Evolutionary conservation across 2,113 vertebrate genomes (phyloP).

Genomic region (Podocnemis expansa): DNA sequence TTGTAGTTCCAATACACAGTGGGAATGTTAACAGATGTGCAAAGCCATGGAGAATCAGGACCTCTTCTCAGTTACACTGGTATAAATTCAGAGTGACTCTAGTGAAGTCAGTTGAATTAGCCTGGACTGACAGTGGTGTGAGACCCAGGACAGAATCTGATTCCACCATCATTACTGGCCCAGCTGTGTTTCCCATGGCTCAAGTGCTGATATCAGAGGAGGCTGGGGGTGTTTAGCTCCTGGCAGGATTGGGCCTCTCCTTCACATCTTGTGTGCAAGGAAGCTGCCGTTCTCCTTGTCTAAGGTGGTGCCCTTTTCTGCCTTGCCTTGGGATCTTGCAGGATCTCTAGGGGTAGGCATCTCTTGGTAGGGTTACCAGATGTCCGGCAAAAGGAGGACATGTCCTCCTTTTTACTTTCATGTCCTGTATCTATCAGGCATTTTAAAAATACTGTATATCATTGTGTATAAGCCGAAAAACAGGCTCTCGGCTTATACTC

Average conservation of each 20-base stretch:
- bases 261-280: not conserved
- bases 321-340: too few species aligned
- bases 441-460: too few species aligned
- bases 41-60: not conserved
- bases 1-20: not conserved
- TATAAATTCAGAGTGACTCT: not conserved
- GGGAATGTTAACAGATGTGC: not conserved
- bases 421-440: too few species aligned
- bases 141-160: not conserved
- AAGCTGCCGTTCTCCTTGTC: not conserved
- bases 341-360: too few species aligned
- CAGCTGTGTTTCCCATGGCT: too few species aligned
- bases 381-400: too few species aligned
- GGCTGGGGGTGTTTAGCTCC: not conserved
- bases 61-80: not conserved
- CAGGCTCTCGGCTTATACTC: too few species aligned
- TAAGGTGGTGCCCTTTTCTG: too few species aligned
- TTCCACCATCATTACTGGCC: not conserved
- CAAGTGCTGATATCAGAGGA: not conserved
- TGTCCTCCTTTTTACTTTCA: too few species aligned
- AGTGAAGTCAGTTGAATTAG: not conserved
- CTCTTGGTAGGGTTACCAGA: too few species aligned
- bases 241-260: not conserved
- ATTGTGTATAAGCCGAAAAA: too few species aligned
- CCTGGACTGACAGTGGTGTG: not conserved